Evolutionary conservation across 2,113 vertebrate genomes (phyloP), one percentile per base, ranked within the genome.

Genomic region (Mirza zaza): DNA sequence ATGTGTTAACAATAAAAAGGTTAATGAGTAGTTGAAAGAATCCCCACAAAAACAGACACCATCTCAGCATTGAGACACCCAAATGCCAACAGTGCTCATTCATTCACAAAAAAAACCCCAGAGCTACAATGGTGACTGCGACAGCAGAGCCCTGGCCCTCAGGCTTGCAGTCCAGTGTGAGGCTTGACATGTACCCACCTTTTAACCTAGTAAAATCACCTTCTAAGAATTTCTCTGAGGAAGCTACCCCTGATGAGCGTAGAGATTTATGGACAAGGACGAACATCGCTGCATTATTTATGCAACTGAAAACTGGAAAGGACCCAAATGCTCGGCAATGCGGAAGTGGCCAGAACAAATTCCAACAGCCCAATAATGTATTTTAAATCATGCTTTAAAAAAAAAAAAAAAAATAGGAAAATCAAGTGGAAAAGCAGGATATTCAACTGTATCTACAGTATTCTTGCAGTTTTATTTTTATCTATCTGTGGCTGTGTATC

Each of bases 201-300:
- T 82, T 50, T 87, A 34, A 80, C 55, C 87, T 59, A 52, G 75
- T 21, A 80, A 83, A 82, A 79, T 63, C 18, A 50, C 59, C 77
- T 83, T 95, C 97, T 71, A 95, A 71, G 93, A 96, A 96, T 65
- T 75, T 80, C 73, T 90, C 79, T 79, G 50, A 45, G 61, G 85
- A 96, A 89, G 80, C 50, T 36, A 11, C n/a, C 9, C 0, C 0
- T 15, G 84, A 87, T 15, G 8, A 39, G 52, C 55, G 61, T 2
- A 14, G 82, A 77, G 92, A 79, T 79, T 94, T 36, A 87, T 14
- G 75, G 55, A 48, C 29, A 6, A 52, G 29, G 75, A 91, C 21
- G 27, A n/a, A 52, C 18, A 36, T 20, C 34, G 4, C 18, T 59
- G 50, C 71, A 61, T 83, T 91, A 89, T 57, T 94, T 67, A 90